These are phyloP conservation scores for Conus canariensis DNA, from an alignment of 2,888 invertebrate genomes.

Conservation along the genomic window DNA sequence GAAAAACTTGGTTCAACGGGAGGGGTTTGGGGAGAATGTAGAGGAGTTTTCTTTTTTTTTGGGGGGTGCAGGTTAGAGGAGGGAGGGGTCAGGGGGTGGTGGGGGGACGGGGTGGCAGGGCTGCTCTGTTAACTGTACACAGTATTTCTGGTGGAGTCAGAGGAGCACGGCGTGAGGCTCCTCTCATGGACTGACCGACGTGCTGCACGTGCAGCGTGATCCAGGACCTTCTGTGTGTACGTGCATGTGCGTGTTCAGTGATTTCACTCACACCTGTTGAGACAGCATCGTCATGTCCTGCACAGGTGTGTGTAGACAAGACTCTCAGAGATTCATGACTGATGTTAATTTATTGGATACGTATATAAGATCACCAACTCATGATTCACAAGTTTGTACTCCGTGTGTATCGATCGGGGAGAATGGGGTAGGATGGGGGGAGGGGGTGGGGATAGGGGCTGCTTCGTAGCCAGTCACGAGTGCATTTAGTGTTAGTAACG, in stretches of 20 bases:
- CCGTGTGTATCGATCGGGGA: neutral
- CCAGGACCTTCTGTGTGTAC: no score
- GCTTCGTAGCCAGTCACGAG: neutral
- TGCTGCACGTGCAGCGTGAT: no score
- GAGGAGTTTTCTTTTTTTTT: no score
- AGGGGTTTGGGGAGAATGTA: no score
- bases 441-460: neutral
- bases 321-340: constrained; percentile 3
- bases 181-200: no score
- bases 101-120: neutral
- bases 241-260: no score
- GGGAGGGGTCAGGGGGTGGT: no score
- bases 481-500: neutral
- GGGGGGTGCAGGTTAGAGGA: no score
- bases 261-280: no score
- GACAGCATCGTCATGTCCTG: no score
- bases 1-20: no score
- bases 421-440: neutral
- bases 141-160: neutral
- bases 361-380: neutral
- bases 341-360: neutral
- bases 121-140: neutral
- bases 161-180: no score
- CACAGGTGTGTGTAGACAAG: neutral
- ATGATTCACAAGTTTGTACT: neutral